phyloP scores from a whole-genome alignment of 2,888 invertebrate genomes.

The Aphodius granarius region DNA sequence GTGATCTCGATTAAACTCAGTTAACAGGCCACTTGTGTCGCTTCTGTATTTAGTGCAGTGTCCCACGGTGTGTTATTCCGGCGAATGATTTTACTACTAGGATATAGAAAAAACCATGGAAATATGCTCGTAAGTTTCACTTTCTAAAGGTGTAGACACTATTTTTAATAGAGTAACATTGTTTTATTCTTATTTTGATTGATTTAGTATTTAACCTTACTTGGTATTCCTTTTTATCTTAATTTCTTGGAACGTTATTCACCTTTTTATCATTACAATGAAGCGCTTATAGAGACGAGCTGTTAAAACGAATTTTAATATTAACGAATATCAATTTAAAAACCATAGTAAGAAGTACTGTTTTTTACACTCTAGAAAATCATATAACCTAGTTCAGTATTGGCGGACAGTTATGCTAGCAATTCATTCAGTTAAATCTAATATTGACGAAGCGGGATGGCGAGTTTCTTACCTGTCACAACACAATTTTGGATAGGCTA shows the following conservation, averaged over 20 bases:
- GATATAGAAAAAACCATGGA: neutral
- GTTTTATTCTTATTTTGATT: neutral
- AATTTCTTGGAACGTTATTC: neutral
- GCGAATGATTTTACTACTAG: neutral
- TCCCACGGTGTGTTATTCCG: neutral
- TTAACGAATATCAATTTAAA: too few relatives aligned
- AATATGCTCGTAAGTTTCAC: neutral
- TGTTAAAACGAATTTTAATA: too few relatives aligned
- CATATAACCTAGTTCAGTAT: too few relatives aligned
- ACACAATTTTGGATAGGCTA: too few relatives aligned
- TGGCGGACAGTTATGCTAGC: too few relatives aligned
- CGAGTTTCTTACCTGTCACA: too few relatives aligned
- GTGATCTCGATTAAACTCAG: neutral
- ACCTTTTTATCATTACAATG: neutral
- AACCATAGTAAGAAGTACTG: too few relatives aligned
- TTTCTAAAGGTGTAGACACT: neutral
- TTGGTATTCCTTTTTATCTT: neutral
- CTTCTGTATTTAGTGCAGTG: neutral
- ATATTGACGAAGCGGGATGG: too few relatives aligned
- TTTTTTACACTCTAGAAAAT: too few relatives aligned
- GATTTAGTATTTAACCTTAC: neutral
- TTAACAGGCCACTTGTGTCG: neutral
- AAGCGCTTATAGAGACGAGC: too few relatives aligned
- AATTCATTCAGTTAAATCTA: too few relatives aligned
- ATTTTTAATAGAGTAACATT: neutral